Evolutionary conservation across 2,888 invertebrate genomes (phyloP), one percentile per base, ranked within the genome.

Genomic region (Lissocephala sabroskyi): DNA sequence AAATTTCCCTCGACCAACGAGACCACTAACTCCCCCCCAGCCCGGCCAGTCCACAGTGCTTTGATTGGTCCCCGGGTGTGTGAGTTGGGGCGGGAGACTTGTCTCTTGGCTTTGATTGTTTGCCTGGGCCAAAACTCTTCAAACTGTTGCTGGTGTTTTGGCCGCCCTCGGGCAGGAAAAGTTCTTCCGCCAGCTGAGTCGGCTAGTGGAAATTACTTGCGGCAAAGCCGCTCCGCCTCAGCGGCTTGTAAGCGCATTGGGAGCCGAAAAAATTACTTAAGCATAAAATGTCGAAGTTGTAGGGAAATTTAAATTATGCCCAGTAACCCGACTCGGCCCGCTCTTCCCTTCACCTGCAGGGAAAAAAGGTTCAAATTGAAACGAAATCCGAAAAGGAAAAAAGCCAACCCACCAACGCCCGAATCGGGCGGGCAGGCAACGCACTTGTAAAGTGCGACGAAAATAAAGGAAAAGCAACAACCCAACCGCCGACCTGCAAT

Each of bases 1-100:
- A 73, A 76, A 71, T 71, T 71, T 71, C 62, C 56, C 55, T 62
- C 56, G 52, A 58, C 53, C 30, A 63, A 50, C 62, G 54, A 23
- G 52, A 41, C 65, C 68, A 57, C 56, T 60, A 71, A 73, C 62
- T 52, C 17, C n/a, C 9, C n/a, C n/a, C 14, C 28, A 23, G 29
- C 23, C 23, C 7, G 7, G 3, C 7, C 23, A 23, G 7, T 23
- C 23, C 23, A 23, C 3, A 33, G 23, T 23, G 23, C 23, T 23
- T 23, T 23, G 23, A 3, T 23, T 23, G 3, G 4, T 7, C 4
- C 7, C 7, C 7, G 23, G 23, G 3, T 23, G 23, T n/a, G n/a
- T n/a, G n/a, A n/a, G n/a, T n/a, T n/a, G n/a, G n/a, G n/a, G n/a
- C n/a, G n/a, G n/a, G n/a, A n/a, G n/a, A n/a, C n/a, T n/a, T n/a